A percentile compares a stretch with the other conserved stretches of the same genome.
Conservation (phyloP, 2,797 vertebrate genomes). For the Sebastes vulpes region DNA sequence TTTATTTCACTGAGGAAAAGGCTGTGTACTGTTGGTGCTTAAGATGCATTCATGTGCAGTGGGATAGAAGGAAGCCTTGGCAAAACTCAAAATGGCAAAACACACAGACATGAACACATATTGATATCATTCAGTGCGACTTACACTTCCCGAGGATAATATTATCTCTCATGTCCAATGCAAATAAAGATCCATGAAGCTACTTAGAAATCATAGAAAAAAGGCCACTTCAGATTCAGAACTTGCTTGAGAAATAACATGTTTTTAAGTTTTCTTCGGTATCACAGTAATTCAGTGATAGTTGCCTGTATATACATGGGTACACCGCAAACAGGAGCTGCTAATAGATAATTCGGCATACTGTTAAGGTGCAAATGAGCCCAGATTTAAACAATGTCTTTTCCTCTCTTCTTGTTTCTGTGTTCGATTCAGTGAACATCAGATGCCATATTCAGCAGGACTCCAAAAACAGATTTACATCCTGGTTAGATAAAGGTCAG, state of each 20-base stretch:
- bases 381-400: too few species aligned
- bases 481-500: conserved; percentile 4
- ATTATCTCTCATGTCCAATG: not conserved
- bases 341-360: not conserved
- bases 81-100: fast-evolving
- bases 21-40: too few species aligned
- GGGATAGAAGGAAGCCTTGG: too few species aligned
- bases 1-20: too few species aligned
- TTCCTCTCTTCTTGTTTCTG: not conserved
- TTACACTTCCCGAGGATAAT: not conserved
- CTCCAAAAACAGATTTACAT: not conserved
- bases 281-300: not conserved
- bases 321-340: not conserved
- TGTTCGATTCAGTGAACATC: not conserved
- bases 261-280: not conserved
- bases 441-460: not conserved
- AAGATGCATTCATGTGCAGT: too few species aligned
- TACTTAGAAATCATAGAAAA: not conserved
- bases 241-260: not conserved
- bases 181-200: too few species aligned
- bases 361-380: not conserved
- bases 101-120: too few species aligned
- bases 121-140: not conserved
- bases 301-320: not conserved
- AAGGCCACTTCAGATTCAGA: not conserved